phyloP scores from a whole-genome alignment of 2,888 invertebrate species.

The Morinoia aosen region DNA sequence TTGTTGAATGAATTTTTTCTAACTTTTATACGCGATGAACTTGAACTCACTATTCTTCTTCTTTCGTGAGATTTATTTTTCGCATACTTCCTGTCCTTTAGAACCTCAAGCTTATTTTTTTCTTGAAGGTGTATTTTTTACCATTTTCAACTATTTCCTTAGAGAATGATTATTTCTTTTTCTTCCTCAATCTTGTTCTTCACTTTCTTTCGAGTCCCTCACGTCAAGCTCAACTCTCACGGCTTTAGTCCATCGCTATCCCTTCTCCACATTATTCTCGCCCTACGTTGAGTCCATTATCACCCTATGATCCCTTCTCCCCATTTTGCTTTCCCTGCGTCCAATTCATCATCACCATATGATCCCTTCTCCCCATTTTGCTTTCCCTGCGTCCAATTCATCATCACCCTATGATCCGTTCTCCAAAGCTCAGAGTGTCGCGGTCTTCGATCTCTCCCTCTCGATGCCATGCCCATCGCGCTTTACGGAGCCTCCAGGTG shows the following conservation, averaged over 20 bases:
- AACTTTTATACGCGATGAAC: too few species aligned
- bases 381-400: neutral
- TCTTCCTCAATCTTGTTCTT: neutral
- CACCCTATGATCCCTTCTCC: neutral
- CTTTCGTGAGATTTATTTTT: too few species aligned
- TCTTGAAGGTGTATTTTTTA: too few species aligned
- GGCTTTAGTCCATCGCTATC: neutral
- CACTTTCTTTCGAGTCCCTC: neutral
- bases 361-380: neutral
- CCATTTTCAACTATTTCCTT: too few species aligned
- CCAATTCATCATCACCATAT: neutral
- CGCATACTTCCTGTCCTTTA: too few species aligned
- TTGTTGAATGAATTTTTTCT: too few species aligned
- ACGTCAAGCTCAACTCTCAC: neutral
- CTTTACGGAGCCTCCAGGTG: constrained; percentile 43
- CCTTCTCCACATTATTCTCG: neutral
- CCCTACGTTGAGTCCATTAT: neutral
- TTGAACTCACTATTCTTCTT: too few species aligned
- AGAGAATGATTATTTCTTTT: too few species aligned
- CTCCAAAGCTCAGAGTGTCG: neutral
- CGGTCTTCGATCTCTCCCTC: neutral
- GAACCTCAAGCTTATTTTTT: too few species aligned
- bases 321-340: neutral
- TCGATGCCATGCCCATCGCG: neutral
- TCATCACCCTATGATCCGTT: neutral